phyloP scores from a whole-genome alignment of 2,113 vertebrate genomes.

The Cromileptes altivelis region DNA sequence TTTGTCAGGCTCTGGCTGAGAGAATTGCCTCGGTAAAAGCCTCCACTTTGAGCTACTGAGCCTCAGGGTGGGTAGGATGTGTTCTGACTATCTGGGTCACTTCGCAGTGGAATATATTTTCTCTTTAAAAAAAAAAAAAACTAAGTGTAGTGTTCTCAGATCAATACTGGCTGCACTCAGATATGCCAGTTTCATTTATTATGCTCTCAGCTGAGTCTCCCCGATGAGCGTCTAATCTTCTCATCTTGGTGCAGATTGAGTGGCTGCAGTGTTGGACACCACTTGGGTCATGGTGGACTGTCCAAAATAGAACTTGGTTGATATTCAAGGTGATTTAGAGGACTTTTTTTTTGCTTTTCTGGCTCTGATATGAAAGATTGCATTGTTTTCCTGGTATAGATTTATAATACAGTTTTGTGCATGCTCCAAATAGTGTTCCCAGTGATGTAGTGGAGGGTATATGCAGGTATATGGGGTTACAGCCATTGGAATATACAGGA shows the following conservation, averaged over 20 bases:
- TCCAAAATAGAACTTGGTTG: slow-evolving; percentile 43
- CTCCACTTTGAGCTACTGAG: slow-evolving; percentile 69
- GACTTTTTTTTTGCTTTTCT: slow-evolving; percentile 24
- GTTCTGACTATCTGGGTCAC: slow-evolving; percentile 81
- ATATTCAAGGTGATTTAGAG: slow-evolving; percentile 47
- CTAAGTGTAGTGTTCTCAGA: slow-evolving; percentile 68
- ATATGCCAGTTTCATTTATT: slow-evolving; percentile 75
- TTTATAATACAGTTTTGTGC: not conserved
- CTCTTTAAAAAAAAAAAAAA: slow-evolving; percentile 43
- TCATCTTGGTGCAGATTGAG: slow-evolving; percentile 60
- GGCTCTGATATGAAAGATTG: not conserved
- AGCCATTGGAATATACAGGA: too few relatives aligned
- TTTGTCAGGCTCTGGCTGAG: slow-evolving; percentile 43
- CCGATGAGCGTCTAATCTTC: slow-evolving; percentile 59
- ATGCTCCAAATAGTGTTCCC: not conserved
- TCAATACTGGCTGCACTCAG: slow-evolving; percentile 61
- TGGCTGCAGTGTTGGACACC: slow-evolving; percentile 29
- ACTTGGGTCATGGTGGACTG: slow-evolving; percentile 20
- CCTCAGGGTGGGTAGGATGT: slow-evolving; percentile 68
- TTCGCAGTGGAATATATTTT: slow-evolving; percentile 76
- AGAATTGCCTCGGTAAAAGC: slow-evolving; percentile 66
- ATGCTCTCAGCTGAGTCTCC: slow-evolving; percentile 66
- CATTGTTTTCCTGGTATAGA: not conserved
- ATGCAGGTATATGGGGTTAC: too few relatives aligned
- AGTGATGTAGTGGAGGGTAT: too few relatives aligned